Base-by-base conservation (phyloP, 1,140 invertebrate genomes). In the Polypedilum pembai region DNA sequence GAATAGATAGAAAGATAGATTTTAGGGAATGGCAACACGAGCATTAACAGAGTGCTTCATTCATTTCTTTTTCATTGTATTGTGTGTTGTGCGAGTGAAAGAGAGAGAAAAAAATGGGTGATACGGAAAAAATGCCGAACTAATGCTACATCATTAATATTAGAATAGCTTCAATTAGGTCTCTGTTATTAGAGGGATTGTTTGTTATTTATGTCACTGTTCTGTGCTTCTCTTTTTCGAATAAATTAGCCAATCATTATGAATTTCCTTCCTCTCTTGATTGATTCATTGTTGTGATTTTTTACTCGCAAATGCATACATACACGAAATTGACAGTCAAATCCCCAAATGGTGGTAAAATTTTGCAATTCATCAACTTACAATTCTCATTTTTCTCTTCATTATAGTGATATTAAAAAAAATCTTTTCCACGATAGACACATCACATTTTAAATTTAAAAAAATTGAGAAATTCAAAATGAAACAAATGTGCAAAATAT, bases 81-180 rank as follows among this genome's bases (percentile, higher is more conserved):
- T 56, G n/a, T 56, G 45, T 12, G 45, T 56, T 56, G 12, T n/a
- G 45, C n/a, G 45, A n/a, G 15, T 45, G 41, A 41, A 7, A 41
- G 41, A 12, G 41, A 45, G 1, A 15, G 15, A 45, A 45, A 45
- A 45, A 45, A 45, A 15, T 56, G 45, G 45, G 45, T 56, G 45
- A 56, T 56, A 56, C 45, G 24, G 24, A 33, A 56, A 56, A 56
- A 56, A 56, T n/a, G 45, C 45, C 45, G 45, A 56, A 56, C 45
- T 69, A 69, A 69, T 69, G 65, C 65, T 21, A 69, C 20, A 69
- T 69, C 65, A 69, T 69, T 69, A 69, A 69, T 69, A 69, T 69
- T 69, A 69, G 20, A 69, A 69, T 69, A 69, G 65, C 65, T 20
- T 69, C 65, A 69, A 69, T 69, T 69, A 69, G 65, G 20, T 69